Evolutionary conservation across 2,888 invertebrate genomes (phyloP).

Genomic region (Drosophila bunnanda): DNA sequence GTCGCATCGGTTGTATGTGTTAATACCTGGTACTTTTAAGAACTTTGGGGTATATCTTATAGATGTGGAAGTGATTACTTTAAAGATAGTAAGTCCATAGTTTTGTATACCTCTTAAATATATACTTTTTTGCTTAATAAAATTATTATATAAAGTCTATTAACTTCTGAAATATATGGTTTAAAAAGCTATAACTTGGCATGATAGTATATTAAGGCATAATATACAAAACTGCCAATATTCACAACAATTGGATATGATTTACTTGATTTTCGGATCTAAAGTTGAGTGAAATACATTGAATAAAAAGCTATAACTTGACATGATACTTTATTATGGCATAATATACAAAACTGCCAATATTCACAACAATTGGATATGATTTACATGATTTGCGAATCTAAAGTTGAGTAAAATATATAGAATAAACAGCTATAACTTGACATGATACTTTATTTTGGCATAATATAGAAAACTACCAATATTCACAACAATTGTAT

Average conservation of each 20-base stretch:
- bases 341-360: neutral
- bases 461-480: neutral
- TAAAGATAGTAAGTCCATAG: too few species aligned
- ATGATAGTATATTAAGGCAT: neutral
- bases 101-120: neutral
- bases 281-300: neutral
- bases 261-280: neutral
- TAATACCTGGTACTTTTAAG: slow-evolving; percentile 6
- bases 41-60: slow-evolving; percentile 5
- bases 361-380: neutral
- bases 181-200: neutral
- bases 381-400: neutral
- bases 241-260: neutral
- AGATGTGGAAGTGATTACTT: too few species aligned
- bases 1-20: slow-evolving; percentile 19
- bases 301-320: neutral
- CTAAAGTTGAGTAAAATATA: neutral
- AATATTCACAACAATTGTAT: neutral
- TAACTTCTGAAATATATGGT: neutral
- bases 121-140: neutral
- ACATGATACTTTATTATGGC: neutral
- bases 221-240: neutral
- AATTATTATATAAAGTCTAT: fast-evolving
- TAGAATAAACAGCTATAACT: neutral
- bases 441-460: neutral